Base-by-base conservation (phyloP, 2,888 invertebrate species). In the Drosophila antonietae region DNA sequence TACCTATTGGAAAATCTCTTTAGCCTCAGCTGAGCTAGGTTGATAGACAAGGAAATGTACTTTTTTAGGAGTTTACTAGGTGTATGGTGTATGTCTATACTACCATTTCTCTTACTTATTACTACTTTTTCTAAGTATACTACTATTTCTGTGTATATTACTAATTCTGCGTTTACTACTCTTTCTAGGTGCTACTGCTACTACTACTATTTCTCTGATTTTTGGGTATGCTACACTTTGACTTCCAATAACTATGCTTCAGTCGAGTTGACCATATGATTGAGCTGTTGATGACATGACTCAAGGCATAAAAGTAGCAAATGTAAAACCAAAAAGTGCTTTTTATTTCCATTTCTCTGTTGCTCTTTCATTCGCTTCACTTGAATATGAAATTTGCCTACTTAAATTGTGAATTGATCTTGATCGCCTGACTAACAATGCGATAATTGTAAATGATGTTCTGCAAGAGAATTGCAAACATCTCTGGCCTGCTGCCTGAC, bases 391-490 rank as follows among this genome's bases (percentile, higher is more conserved):
- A 10, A 28, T 51, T 39, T 43, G 20, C n/a, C 31, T 31, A n/a
- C 49, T 31, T 31, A 20, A 28, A 37, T 58, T 68, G 68, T 28
- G 52, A 49, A 41, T 56, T 56, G 41, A 56, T 56, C 41, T 14
- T 5, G 31, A 41, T 7, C 37, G 37, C 2, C 37, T 15, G 51
- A 20, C 76, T 51, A 81, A 68, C 81, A 68, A 78, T 64, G 67
- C 63, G 63, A 61, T 83, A 80, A 80, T 80, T 80, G 78, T 56
- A 67, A 74, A 62, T 65, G 44, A 56, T 60, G 39, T 43, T 20
- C 33, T 28, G 55, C 33, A 23, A 14, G 43, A 59, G 44, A 33
- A 28, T 28, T 1, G 23, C 46, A 46, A 46, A 46, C 46, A 28
- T 46, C 46, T 46, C 23, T 15, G 44, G 44, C 46, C 9, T 18